Evolutionary conservation across 2,797 vertebrate species (phyloP).

Genomic region (Coilia nasus): DNA sequence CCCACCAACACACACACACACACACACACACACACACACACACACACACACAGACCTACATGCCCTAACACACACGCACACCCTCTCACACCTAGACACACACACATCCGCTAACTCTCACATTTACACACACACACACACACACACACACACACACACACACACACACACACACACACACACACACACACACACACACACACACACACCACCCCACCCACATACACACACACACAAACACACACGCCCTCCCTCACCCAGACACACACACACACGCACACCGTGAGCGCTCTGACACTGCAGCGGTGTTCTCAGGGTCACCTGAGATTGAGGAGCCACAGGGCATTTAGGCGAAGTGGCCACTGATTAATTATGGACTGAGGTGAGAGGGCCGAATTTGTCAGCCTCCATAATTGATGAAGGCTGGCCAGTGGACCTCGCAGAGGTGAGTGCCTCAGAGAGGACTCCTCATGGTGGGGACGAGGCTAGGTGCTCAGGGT

Average conservation of each 20-base stretch:
- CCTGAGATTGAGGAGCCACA: constrained; percentile 4
- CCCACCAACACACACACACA: not conserved
- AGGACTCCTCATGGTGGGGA: not conserved
- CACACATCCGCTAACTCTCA: no score
- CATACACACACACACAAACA: no score
- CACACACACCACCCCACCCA: no score
- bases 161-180: no score
- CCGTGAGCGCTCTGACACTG: not conserved
- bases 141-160: no score
- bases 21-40: not conserved
- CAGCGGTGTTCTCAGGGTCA: constrained; percentile 8
- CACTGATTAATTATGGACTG: constrained; percentile 44
- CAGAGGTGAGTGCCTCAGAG: constrained; percentile 17
- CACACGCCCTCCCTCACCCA: no score
- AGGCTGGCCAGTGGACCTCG: constrained; percentile 30
- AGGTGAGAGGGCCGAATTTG: constrained; percentile 43
- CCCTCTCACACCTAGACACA: no score
- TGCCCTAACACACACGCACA: not conserved
- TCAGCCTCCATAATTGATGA: constrained; percentile 42
- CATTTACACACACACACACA: no score
- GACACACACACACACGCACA: no score
- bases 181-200: no score
- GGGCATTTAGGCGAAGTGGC: constrained; percentile 20
- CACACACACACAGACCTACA: not conserved
- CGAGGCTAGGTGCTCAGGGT: no score